Evolutionary conservation across 1,140 invertebrate genomes (phyloP).

Genomic region (Drosophila pachea): DNA sequence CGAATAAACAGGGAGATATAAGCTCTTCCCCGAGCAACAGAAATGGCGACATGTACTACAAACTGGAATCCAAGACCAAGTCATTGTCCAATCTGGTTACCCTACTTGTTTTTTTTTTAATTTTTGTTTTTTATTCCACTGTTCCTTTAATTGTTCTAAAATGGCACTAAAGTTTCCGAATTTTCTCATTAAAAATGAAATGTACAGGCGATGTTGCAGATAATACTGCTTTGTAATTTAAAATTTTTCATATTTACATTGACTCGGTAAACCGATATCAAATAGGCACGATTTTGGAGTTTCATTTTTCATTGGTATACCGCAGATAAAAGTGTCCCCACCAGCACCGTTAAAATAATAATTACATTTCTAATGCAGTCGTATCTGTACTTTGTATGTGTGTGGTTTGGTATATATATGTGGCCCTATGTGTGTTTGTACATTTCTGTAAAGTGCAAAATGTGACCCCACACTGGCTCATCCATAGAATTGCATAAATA

Average conservation of each 20-base stretch:
- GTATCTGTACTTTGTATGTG: constrained; percentile 53
- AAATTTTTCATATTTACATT: constrained; percentile 73
- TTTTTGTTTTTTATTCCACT: constrained; percentile 24
- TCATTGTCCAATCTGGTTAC: constrained; percentile 32
- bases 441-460: constrained; percentile 44
- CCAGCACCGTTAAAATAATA: constrained; percentile 77
- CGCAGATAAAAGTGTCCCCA: no score
- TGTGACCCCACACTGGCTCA: constrained; percentile 37
- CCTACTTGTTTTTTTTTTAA: no score
- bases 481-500: constrained; percentile 63
- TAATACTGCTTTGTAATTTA: constrained; percentile 10
- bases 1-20: constrained; percentile 44
- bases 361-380: constrained; percentile 76
- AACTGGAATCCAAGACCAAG: constrained; percentile 19
- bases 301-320: constrained; percentile 56
- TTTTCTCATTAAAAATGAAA: no score
- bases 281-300: constrained; percentile 48
- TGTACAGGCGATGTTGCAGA: background rate
- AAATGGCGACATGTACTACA: constrained; percentile 40
- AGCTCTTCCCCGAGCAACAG: background rate
- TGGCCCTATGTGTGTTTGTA: constrained; percentile 20
- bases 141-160: background rate
- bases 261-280: constrained; percentile 61
- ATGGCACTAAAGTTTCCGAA: background rate
- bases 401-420: constrained; percentile 10